These are phyloP conservation scores for Hermatobates lingyangjiaoensis DNA, from an alignment of 1,140 invertebrate species.

Conservation along the genomic window DNA sequence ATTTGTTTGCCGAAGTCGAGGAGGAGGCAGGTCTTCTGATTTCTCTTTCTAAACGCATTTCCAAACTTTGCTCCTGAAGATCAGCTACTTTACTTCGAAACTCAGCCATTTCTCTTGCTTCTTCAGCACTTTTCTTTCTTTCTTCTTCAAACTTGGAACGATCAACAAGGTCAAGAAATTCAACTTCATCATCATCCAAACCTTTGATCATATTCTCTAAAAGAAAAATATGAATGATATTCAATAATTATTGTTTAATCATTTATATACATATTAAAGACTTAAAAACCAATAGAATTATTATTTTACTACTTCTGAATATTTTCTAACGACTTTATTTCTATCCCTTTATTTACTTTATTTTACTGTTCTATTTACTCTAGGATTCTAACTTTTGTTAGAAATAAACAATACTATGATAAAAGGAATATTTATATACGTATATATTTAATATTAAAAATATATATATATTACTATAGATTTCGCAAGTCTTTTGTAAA, in stretches of 20 bases:
- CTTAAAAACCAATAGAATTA: neutral
- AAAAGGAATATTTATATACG: no score
- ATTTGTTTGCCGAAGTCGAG: no score
- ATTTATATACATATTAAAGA: neutral
- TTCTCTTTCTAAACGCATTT: constrained; percentile 39
- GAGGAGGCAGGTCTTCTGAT: constrained; percentile 24
- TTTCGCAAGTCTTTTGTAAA: no score
- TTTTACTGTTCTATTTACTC: no score
- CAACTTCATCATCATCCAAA: constrained; percentile 84
- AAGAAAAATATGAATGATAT: constrained; percentile 18
- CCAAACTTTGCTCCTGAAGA: constrained; percentile 50
- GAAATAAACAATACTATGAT: no score
- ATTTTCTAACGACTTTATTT: neutral
- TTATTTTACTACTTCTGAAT: neutral
- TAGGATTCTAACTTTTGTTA: no score
- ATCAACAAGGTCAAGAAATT: constrained; percentile 79
- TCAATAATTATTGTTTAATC: neutral
- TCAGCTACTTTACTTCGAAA: constrained; percentile 61
- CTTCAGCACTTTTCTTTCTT: constrained; percentile 55
- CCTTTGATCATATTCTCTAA: constrained; percentile 87
- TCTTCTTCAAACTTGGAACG: constrained; percentile 66
- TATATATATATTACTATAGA: no score
- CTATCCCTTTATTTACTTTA: neutral
- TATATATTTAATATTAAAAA: no score
- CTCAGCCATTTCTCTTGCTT: constrained; percentile 59